phyloP scores from a whole-genome alignment of 2,797 vertebrate genomes.

The Pangasius mekongensis region DNA sequence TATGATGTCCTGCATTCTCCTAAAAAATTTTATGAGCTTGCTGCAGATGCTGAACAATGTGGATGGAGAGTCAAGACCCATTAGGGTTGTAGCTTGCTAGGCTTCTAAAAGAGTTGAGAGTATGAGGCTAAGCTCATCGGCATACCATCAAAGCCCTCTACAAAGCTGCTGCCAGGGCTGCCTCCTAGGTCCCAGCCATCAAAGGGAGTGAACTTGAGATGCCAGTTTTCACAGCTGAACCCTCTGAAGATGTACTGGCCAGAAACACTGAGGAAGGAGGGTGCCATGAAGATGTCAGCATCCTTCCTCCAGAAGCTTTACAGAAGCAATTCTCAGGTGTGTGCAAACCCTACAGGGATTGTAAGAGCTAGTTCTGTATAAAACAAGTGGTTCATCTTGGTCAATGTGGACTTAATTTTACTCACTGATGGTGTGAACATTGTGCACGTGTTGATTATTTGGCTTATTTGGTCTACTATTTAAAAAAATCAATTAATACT shows the following conservation, averaged over 20 bases:
- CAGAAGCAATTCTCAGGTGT: background rate
- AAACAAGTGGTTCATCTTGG: background rate
- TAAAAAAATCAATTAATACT: background rate
- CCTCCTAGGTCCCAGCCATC: background rate
- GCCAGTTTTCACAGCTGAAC: background rate
- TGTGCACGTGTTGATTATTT: background rate
- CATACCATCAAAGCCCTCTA: background rate
- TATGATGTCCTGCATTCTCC: background rate
- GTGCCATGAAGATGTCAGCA: background rate
- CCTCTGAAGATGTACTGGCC: background rate
- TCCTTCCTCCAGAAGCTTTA: background rate
- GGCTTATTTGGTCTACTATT: background rate
- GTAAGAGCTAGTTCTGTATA: background rate
- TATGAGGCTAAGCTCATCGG: background rate
- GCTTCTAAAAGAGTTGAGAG: background rate
- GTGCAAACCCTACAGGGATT: background rate
- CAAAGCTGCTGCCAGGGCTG: background rate
- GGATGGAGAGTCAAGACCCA: background rate
- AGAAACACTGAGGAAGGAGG: background rate
- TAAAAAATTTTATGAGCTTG: background rate
- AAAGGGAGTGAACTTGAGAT: background rate
- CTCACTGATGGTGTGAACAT: background rate
- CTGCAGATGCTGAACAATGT: background rate
- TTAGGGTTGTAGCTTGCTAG: background rate
- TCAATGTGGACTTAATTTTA: background rate